phyloP scores from a whole-genome alignment of 2,888 invertebrate genomes.

The Arrhopalites spinosus region DNA sequence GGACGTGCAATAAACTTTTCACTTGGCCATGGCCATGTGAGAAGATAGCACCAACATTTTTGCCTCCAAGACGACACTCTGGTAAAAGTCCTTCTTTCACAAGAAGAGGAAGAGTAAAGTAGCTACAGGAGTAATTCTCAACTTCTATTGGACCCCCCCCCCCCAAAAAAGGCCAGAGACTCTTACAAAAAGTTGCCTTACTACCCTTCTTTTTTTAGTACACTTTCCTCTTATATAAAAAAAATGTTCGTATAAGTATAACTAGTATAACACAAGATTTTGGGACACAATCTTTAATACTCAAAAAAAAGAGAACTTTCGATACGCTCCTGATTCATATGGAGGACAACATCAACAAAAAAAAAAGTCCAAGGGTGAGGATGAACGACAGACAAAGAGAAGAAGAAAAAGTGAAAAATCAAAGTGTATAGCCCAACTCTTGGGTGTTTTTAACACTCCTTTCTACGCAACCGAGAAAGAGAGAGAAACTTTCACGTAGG shows the following conservation, averaged over 20 bases:
- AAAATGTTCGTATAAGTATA: too few species aligned
- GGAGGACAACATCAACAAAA: constrained; percentile 22
- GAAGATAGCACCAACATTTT: constrained; percentile 37
- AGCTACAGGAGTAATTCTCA: neutral
- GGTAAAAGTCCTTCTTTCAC: neutral
- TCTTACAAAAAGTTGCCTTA: constrained; percentile 23
- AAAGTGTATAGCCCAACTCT: neutral
- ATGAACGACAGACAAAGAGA: neutral
- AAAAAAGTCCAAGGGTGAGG: constrained; percentile 9
- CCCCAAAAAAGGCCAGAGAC: neutral
- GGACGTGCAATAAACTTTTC: constrained; percentile 46
- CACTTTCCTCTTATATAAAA: neutral
- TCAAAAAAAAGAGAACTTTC: constrained; percentile 13
- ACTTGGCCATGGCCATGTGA: constrained; percentile 43
- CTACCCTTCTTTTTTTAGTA: too few species aligned
- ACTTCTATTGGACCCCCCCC: too few species aligned
- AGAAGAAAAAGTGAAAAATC: constrained; percentile 12
- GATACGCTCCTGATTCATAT: constrained; percentile 32
- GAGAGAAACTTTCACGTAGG: constrained; percentile 15
- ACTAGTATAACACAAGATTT: too few species aligned
- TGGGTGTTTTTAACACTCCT: constrained; percentile 25
- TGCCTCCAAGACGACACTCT: neutral
- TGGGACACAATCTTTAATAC: neutral
- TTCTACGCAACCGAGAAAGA: constrained; percentile 14
- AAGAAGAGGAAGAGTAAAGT: neutral